phyloP scores from a whole-genome alignment of 2,113 vertebrate species.

The Panthera uncia region DNA sequence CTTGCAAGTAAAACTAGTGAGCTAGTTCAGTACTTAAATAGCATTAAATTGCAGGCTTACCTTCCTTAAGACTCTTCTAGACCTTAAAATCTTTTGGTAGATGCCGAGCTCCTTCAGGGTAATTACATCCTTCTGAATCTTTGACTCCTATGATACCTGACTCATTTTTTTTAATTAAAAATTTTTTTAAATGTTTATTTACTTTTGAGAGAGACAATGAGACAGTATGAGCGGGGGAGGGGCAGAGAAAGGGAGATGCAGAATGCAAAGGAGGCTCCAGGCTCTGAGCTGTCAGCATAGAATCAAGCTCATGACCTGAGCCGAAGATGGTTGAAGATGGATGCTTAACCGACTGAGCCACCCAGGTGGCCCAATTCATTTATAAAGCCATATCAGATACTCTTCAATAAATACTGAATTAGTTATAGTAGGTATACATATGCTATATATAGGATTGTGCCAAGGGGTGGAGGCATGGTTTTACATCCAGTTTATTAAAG shows the following conservation, averaged over 20 bases:
- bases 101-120: background rate
- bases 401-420: background rate
- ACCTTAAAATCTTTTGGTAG: constrained; percentile 9
- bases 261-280: too few relatives aligned
- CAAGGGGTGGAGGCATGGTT: background rate
- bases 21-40: constrained; percentile 55
- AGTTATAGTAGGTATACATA: background rate
- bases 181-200: too few relatives aligned
- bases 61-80: constrained; percentile 12
- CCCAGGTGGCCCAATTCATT: background rate
- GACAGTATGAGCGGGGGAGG: too few relatives aligned
- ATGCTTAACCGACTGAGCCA: too few relatives aligned
- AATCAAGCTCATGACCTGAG: too few relatives aligned
- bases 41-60: constrained; percentile 18
- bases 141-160: background rate
- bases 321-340: too few relatives aligned
- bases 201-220: too few relatives aligned
- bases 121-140: constrained; percentile 2
- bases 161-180: background rate
- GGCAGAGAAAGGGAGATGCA: too few relatives aligned
- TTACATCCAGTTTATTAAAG: background rate
- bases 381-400: constrained; percentile 15
- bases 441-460: background rate
- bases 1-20: constrained; percentile 16
- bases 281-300: too few relatives aligned